Conservation (phyloP, 1,140 invertebrate species). For the Xylocopa sonorina region DNA sequence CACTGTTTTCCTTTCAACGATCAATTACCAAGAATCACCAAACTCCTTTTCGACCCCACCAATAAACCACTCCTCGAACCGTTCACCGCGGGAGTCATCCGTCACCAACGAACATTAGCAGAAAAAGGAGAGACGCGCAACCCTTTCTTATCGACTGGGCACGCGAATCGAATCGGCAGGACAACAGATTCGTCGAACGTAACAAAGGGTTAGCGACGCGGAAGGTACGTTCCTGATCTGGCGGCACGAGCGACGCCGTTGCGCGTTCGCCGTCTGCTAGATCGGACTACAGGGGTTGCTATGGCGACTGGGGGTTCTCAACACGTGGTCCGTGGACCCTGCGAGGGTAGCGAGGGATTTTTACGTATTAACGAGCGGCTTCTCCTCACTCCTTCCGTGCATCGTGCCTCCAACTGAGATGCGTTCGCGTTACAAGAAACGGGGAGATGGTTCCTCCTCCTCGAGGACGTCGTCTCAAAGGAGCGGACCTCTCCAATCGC, state of each 20-base stretch:
- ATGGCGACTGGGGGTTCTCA: conserved; percentile 75
- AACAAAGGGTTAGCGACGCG: conserved; percentile 40
- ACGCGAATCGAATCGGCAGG: background rate
- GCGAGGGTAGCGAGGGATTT: conserved; percentile 48
- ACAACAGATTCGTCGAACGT: conserved; percentile 19
- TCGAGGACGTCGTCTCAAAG: conserved; percentile 34
- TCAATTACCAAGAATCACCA: background rate
- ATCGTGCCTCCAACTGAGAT: conserved; percentile 47
- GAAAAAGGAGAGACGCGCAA: no score
- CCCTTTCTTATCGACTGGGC: background rate
- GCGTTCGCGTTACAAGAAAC: background rate
- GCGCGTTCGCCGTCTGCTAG: conserved; percentile 61
- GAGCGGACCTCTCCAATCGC: background rate
- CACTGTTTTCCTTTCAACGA: no score
- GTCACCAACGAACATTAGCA: background rate
- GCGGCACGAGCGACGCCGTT: conserved; percentile 22
- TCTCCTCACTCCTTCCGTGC: no score
- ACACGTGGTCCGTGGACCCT: conserved; percentile 71
- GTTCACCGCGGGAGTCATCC: no score
- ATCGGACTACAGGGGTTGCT: conserved; percentile 73
- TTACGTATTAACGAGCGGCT: conserved; percentile 70
- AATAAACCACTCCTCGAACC: no score
- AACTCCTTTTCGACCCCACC: no score
- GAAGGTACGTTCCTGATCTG: conserved; percentile 56
- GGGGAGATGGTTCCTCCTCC: background rate